A percentile compares a stretch with the other conserved stretches of the same genome.
Conservation (phyloP, 1,140 invertebrate genomes). For the Prorops nasuta region DNA sequence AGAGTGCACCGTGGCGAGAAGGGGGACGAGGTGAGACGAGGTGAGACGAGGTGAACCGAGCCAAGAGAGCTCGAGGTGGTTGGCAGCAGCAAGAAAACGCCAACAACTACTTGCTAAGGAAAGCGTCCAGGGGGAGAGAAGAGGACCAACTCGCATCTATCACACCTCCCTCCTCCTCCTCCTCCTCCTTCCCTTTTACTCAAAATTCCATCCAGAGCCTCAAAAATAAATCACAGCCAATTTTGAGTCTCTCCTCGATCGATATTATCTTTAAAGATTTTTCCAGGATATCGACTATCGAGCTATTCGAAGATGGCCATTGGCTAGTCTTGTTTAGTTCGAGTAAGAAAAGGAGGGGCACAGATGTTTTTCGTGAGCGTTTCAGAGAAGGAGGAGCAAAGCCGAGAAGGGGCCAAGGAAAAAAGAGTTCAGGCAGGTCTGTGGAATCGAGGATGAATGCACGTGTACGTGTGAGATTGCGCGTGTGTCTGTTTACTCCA, state of each 20-base stretch:
- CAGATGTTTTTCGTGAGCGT: neutral
- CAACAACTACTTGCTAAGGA: neutral
- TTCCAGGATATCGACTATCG: too few relatives aligned
- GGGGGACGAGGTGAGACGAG: too few relatives aligned
- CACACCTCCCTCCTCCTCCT: constrained; percentile 11
- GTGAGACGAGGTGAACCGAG: neutral
- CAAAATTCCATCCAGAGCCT: neutral
- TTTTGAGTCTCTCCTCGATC: too few relatives aligned
- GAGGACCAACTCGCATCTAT: constrained; percentile 9
- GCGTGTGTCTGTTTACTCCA: too few relatives aligned
- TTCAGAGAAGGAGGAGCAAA: neutral
- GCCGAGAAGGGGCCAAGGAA: neutral
- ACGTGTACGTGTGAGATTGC: too few relatives aligned
- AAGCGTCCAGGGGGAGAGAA: neutral
- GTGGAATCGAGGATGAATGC: too few relatives aligned
- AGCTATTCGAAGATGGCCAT: too few relatives aligned
- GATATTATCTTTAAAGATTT: too few relatives aligned
- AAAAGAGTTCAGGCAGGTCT: neutral
- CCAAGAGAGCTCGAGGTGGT: neutral
- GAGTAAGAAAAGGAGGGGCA: neutral
- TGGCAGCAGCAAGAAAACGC: neutral
- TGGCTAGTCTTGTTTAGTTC: neutral
- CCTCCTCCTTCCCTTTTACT: constrained; percentile 12
- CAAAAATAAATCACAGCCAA: too few relatives aligned
- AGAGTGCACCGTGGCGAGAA: too few relatives aligned